Base-by-base conservation (phyloP, 2,888 invertebrate genomes). In the Drosophila mulleri region DNA sequence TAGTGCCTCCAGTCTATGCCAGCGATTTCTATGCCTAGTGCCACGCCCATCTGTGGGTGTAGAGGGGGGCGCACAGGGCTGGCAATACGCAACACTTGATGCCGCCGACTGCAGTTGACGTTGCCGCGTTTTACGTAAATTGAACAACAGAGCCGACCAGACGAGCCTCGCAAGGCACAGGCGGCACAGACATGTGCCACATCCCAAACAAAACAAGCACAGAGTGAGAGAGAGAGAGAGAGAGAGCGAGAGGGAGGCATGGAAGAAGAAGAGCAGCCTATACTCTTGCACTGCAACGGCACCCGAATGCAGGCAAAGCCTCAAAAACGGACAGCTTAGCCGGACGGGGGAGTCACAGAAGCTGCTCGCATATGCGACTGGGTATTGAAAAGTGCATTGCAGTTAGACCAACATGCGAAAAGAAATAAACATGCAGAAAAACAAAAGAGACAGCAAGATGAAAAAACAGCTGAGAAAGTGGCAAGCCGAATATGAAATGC, bases 81-180 rank as follows among this genome's bases (percentile, higher is more conserved):
- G 61, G 69, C 67, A 50, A 56, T 63, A 39, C 63, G 62, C 72
- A 78, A 54, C 73, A 88, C 82, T 87, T 88, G 82, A 81, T 73
- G 67, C 88, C 71, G 53, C 57, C 78, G 68, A 78, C 84, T 84
- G 89, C 82, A 87, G 89, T 87, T 85, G 89, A 87, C 85, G 89
- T 78, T 71, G 87, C 65, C 84, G 85, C 89, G 74, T 80, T 89
- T 82, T 68, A 86, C 83, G 78, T 80, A 88, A 89, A 89, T 89
- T 88, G 88, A 86, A 86, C 89, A 86, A 82, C 86, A 77, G 71
- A 63, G 20, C 53, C 56, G 48, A 57, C 41, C 47, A 64, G 59
- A 64, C 57, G 75, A 60, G 68, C 70, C 80, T 81, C 69, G 56
- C 65, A 81, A 85, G 76, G 54, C 72, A 50, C 20, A 20, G 29